Evolutionary conservation across 2,797 vertebrate genomes (phyloP), one percentile per base, ranked within the genome.

Genomic region (Lindbergichthys nudifrons): DNA sequence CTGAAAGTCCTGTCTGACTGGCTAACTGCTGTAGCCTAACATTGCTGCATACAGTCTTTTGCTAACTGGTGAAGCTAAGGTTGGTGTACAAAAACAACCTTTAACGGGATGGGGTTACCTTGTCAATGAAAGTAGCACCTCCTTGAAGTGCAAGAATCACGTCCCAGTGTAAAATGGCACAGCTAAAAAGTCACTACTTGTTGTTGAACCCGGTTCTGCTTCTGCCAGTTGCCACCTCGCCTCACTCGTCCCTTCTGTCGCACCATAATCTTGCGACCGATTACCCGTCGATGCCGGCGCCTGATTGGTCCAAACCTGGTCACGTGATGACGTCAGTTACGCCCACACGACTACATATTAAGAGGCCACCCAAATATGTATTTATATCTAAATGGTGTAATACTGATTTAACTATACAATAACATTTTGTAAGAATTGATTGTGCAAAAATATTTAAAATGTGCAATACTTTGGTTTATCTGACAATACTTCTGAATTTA

Each of bases 261-360:
- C 82, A 93, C 94, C 92, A 95, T 89, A 89, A 92, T 94, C 94
- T 92, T 91, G 13, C 85, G 83, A 94, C 78, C 80, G 87, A 84
- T 88, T 89, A 79, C 89, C 76, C 87, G 76, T 77, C 56, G 30
- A 0, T 45, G 19, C 30, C 0, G 8, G 0, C 8, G 10, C 11
- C 73, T 80, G 65, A 94, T 94, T 94, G 94, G 94, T 45, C 77
- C 0, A 51, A 11, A 39, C 0, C 0, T 0, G 9, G 50, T 79
- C 92, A 93, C 78, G 77, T 90, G 92, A 9, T 50, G 10, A 41
- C 4, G 60, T n/a, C 57, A 73, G 60, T 4, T 4, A 63, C 80
- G 2, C 76, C 88, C 80, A 78, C 54, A 6, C 50, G 5, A n/a
- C 0, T 23, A 60, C 46, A 72, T 69, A 50, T 54, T 39, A 41